These are phyloP conservation scores for Tragelaphus scriptus DNA, from an alignment of 2,113 vertebrate species.

Conservation along the genomic window DNA sequence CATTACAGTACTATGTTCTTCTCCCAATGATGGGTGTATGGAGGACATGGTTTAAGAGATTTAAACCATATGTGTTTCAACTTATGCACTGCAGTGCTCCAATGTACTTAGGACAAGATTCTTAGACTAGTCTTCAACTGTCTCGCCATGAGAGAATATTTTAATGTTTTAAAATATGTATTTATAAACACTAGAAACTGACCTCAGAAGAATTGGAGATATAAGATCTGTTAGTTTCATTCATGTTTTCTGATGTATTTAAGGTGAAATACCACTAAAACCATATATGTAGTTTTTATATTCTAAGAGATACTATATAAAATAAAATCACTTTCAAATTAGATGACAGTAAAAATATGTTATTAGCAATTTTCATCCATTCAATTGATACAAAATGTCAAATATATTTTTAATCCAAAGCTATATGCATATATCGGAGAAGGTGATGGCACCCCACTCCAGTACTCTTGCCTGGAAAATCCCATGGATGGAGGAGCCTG, in stretches of 20 bases:
- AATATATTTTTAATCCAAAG: background rate
- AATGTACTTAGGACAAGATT: background rate
- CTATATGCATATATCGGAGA: background rate
- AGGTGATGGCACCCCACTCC: no score
- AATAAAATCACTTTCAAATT: constrained; percentile 8
- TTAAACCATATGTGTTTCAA: background rate
- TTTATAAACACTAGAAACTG: background rate
- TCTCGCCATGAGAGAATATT: background rate
- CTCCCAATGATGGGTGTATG: background rate
- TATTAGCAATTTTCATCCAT: background rate
- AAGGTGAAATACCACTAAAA: background rate
- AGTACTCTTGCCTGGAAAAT: no score
- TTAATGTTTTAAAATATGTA: background rate
- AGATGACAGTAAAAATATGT: background rate
- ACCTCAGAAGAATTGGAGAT: background rate
- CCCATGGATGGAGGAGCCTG: no score
- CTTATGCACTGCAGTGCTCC: background rate
- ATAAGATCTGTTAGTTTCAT: background rate
- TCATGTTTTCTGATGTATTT: background rate
- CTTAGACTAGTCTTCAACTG: background rate
- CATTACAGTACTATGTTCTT: background rate
- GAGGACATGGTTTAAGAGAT: background rate
- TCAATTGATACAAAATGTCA: background rate
- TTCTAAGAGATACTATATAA: background rate
- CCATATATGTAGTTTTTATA: background rate